These are phyloP conservation scores for Anticlea derivata DNA, from an alignment of 2,888 invertebrate genomes.

Conservation along the genomic window DNA sequence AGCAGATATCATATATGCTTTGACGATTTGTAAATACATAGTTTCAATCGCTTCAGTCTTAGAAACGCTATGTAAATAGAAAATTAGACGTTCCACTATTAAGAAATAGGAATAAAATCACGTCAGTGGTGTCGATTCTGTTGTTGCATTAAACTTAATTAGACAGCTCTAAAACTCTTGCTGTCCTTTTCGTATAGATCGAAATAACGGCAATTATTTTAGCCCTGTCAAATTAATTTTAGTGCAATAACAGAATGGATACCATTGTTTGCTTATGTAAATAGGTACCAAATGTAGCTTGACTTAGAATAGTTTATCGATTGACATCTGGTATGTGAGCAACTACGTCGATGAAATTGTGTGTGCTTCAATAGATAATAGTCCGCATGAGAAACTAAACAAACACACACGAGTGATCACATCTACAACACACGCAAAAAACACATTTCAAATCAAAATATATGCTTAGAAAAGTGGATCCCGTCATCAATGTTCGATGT, in stretches of 20 bases:
- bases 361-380: conserved; percentile 74
- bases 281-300: conserved; percentile 51
- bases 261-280: conserved; percentile 59
- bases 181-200: no score
- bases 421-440: conserved; percentile 54
- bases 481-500: conserved; percentile 64
- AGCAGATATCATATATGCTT: conserved; percentile 29
- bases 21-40: conserved; percentile 23
- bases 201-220: no score
- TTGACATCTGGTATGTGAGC: conserved; percentile 81
- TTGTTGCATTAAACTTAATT: no score
- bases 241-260: no score
- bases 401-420: conserved; percentile 60
- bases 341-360: conserved; percentile 63
- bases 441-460: conserved; percentile 42
- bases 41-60: conserved; percentile 29
- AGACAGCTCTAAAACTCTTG: no score
- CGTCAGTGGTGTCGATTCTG: no score
- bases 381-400: conserved; percentile 63
- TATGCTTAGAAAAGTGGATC: conserved; percentile 41
- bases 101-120: conserved; percentile 2
- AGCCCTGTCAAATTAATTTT: no score
- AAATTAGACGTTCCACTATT: conserved; percentile 6
- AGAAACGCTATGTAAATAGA: conserved; percentile 22
- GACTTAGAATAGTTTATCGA: conserved; percentile 42